Conservation (phyloP, 1,140 invertebrate genomes). For the Pomacea maculata region DNA sequence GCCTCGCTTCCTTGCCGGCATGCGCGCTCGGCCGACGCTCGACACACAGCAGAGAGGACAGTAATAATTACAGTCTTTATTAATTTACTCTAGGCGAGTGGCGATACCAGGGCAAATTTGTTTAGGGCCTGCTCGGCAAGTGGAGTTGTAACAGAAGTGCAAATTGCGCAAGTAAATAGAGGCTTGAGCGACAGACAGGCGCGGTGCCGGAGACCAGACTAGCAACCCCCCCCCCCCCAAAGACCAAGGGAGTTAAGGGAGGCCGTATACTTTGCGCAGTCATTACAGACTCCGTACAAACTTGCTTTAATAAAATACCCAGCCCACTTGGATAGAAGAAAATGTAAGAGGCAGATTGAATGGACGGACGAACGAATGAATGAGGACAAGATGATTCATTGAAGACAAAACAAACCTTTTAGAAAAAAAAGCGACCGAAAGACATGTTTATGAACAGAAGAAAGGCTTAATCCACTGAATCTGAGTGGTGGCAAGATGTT, state of each 20-base stretch:
- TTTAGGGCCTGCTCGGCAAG: constrained; percentile 3
- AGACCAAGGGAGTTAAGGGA: background rate
- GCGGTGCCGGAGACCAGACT: background rate
- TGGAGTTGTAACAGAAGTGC: background rate
- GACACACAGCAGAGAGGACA: background rate
- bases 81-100: constrained; percentile 20
- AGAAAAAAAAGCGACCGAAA: no score
- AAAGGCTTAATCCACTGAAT: no score
- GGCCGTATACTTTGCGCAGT: background rate
- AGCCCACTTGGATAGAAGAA: background rate
- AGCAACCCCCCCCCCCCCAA: background rate
- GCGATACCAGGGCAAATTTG: constrained; percentile 14
- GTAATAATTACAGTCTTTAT: constrained; percentile 28
- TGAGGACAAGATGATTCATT: no score
- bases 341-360: background rate
- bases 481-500: no score
- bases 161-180: background rate
- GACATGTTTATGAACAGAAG: no score
- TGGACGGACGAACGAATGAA: background rate
- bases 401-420: no score
- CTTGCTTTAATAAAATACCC: background rate
- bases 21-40: background rate
- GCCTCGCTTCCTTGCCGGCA: constrained; percentile 5
- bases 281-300: background rate
- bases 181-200: background rate